phyloP scores from a whole-genome alignment of 2,888 invertebrate species.

The Drosophila ezoana region DNA sequence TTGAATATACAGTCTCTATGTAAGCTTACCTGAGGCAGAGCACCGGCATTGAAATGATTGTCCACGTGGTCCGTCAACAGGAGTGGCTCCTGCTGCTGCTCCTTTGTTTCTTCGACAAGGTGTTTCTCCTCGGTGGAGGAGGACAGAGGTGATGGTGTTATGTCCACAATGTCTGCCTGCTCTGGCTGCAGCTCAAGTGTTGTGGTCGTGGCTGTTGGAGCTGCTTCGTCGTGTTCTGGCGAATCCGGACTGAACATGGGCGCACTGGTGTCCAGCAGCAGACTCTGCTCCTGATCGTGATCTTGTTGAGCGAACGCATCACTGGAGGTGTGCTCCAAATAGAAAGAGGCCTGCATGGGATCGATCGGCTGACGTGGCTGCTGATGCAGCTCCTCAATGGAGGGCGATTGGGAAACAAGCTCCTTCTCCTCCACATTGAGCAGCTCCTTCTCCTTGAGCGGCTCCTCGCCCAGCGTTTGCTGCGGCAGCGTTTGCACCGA shows the following conservation, averaged over 20 bases:
- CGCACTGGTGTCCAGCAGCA: constrained; percentile 65
- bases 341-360: constrained; percentile 81
- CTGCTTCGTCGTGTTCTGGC: constrained; percentile 9
- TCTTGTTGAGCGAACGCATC: constrained; percentile 39
- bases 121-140: constrained; percentile 80
- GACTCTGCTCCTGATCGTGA: constrained; percentile 43
- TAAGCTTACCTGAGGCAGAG: constrained; percentile 61
- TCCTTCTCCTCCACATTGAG: constrained; percentile 81
- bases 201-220: constrained; percentile 27
- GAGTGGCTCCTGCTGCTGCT: constrained; percentile 50
- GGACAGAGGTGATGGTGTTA: constrained; percentile 63
- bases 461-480: constrained; percentile 58
- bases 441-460: constrained; percentile 70
- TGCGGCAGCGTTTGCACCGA: constrained; percentile 82
- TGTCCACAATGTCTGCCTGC: constrained; percentile 61
- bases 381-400: constrained; percentile 79
- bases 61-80: constrained; percentile 51
- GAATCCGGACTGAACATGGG: constrained; percentile 41
- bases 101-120: constrained; percentile 79
- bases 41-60: constrained; percentile 60
- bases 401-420: constrained; percentile 79
- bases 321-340: constrained; percentile 67
- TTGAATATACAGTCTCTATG: not conserved
- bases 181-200: constrained; percentile 54
- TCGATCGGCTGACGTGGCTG: constrained; percentile 55